A percentile compares a stretch with the other conserved stretches of the same genome.
Conservation (phyloP, 1,140 invertebrate species). For the Nasonia longicornis region DNA sequence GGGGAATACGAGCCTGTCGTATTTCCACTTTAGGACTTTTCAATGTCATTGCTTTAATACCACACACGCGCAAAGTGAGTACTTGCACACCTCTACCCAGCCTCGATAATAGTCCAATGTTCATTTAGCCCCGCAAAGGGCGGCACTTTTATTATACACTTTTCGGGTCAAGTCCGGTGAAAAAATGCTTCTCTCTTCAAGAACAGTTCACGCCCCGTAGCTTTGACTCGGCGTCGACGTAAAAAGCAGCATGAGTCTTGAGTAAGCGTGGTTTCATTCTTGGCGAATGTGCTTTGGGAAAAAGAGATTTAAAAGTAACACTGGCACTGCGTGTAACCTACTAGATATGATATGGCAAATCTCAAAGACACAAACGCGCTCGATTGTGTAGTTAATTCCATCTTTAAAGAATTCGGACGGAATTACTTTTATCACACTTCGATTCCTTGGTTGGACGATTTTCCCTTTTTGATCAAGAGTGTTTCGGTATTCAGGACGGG, state of each 20-base stretch:
- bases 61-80: slow-evolving; percentile 25
- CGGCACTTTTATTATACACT: slow-evolving; percentile 44
- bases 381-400: slow-evolving; percentile 35
- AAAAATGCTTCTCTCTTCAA: slow-evolving; percentile 19
- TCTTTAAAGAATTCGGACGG: slow-evolving; percentile 28
- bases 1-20: slow-evolving; percentile 38
- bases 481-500: slow-evolving; percentile 78
- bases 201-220: background rate
- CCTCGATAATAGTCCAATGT: slow-evolving; percentile 25
- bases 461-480: slow-evolving; percentile 71
- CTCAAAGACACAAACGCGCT: slow-evolving; percentile 28
- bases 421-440: slow-evolving; percentile 74
- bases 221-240: background rate
- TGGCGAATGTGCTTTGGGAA: slow-evolving; percentile 42
- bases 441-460: slow-evolving; percentile 77
- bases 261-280: slow-evolving; percentile 30
- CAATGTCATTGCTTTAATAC: slow-evolving; percentile 33
- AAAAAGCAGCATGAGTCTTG: slow-evolving; percentile 25
- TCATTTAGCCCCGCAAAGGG: slow-evolving; percentile 16
- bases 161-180: background rate
- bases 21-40: background rate
- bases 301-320: slow-evolving; percentile 45
- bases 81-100: slow-evolving; percentile 35
- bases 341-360: slow-evolving; percentile 42
- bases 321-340: slow-evolving; percentile 45